Conservation (phyloP, 2,888 invertebrate genomes). For the Syritta pipiens region DNA sequence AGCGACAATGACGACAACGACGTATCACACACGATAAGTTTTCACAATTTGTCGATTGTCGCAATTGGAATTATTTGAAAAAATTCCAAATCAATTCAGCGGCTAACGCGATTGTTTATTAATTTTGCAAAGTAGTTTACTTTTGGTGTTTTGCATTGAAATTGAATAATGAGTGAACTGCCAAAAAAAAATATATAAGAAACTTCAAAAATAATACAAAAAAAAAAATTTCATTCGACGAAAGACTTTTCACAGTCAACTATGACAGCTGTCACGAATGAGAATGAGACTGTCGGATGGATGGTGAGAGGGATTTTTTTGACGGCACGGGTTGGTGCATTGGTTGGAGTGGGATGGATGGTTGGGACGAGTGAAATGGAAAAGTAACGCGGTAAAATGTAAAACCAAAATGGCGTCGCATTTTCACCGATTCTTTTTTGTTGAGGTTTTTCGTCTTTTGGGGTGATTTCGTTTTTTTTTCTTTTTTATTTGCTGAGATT, state of each 20-base stretch:
- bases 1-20: conserved; percentile 23
- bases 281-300: conserved; percentile 55
- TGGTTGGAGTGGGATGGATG: conserved; percentile 11
- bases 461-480: neutral
- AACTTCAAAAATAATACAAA: conserved; percentile 58
- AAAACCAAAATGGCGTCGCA: conserved; percentile 70
- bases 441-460: neutral
- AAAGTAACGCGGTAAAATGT: conserved; percentile 69
- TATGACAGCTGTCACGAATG: conserved; percentile 70
- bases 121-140: conserved; percentile 70
- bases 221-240: conserved; percentile 27
- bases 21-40: conserved; percentile 24
- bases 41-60: conserved; percentile 25
- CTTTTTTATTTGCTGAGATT: neutral
- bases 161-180: conserved; percentile 58
- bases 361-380: conserved; percentile 44
- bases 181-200: too few relatives aligned
- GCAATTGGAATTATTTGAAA: neutral
- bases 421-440: conserved; percentile 31
- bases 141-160: conserved; percentile 60
- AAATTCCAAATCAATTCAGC: conserved; percentile 47
- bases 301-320: conserved; percentile 20
- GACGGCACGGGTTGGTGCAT: conserved; percentile 9
- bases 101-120: conserved; percentile 58
- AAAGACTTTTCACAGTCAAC: conserved; percentile 54